Percentiles rank a stretch among this genome's conserved stretches.
These are phyloP conservation scores for Casuarius casuarius DNA, from an alignment of 2,113 vertebrate species.

Conservation along the genomic window DNA sequence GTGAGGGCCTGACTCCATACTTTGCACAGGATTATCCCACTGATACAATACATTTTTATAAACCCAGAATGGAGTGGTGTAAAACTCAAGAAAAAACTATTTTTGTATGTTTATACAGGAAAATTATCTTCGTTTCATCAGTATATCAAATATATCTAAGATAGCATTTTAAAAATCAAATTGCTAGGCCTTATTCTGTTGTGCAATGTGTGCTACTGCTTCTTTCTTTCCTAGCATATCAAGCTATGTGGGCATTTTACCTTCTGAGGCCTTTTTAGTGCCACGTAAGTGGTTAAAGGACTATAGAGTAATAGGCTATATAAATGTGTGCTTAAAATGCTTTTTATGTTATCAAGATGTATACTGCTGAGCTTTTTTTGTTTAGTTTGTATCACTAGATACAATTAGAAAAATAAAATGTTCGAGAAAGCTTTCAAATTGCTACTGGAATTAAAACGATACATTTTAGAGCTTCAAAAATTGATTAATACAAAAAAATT, in stretches of 20 bases:
- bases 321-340: not conserved
- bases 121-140: no score
- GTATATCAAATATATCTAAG: no score
- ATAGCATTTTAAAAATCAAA: no score
- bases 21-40: not conserved
- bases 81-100: not conserved
- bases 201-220: no score
- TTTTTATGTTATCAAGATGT: not conserved
- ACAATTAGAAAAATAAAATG: not conserved
- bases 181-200: no score
- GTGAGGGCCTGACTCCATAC: not conserved
- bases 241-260: not conserved
- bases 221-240: no score
- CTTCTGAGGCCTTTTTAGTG: not conserved
- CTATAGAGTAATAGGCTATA: not conserved
- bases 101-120: no score
- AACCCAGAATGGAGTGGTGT: not conserved
- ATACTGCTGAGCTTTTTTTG: not conserved
- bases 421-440: not conserved
- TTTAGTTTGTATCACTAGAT: not conserved
- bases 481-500: not conserved
- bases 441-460: not conserved
- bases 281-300: not conserved
- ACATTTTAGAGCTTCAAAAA: not conserved
- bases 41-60: not conserved